phyloP scores from a whole-genome alignment of 2,113 vertebrate species.

The Lepidothrix coronata region DNA sequence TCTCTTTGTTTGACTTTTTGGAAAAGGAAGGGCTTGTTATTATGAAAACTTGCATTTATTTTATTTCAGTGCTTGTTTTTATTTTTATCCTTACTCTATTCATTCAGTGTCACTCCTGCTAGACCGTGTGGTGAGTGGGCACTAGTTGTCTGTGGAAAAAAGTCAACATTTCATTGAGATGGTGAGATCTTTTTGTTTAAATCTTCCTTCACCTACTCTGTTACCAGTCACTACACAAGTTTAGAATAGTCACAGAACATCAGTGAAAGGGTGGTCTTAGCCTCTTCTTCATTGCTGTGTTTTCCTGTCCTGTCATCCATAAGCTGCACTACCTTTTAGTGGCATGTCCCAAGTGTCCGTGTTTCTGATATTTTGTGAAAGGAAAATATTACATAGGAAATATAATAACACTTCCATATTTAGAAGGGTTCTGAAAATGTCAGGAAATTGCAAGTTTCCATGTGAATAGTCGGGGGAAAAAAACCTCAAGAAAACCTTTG shows the following conservation, averaged over 20 bases:
- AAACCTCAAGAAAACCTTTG: background rate
- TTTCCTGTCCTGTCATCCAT: background rate
- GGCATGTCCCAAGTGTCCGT: background rate
- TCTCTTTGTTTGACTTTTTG: background rate
- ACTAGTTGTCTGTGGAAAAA: background rate
- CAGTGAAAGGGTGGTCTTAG: background rate
- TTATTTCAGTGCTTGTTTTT: background rate
- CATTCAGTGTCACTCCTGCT: background rate
- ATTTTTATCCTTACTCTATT: background rate
- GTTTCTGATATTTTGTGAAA: background rate
- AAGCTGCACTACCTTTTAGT: accelerated
- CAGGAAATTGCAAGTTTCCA: background rate
- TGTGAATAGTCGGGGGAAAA: background rate
- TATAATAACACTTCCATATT: background rate
- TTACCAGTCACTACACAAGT: background rate
- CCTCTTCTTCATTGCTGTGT: background rate
- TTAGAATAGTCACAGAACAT: background rate
- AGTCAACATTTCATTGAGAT: accelerated
- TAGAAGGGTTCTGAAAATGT: background rate
- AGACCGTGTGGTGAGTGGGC: background rate
- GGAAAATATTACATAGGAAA: background rate
- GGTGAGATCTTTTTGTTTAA: background rate
- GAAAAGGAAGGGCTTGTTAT: background rate
- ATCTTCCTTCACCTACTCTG: background rate
- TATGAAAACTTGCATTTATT: background rate